Percentiles rank a stretch among this genome's conserved stretches.
Conservation (phyloP, 2,113 vertebrate genomes). For the Anhinga rufa region DNA sequence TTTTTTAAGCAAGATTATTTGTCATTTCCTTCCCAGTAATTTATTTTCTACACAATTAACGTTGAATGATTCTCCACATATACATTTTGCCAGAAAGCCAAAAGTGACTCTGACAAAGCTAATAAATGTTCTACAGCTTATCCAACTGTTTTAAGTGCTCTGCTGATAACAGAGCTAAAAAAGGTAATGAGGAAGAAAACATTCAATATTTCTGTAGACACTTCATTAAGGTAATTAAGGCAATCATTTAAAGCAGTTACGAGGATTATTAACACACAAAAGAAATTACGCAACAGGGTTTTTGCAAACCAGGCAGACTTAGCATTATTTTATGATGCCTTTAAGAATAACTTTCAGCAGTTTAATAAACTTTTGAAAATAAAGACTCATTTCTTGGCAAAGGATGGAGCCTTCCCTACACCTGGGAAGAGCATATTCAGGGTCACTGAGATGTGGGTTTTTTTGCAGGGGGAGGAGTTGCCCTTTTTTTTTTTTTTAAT, state of each 20-base stretch:
- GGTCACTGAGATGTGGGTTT: neutral
- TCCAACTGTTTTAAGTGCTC: neutral
- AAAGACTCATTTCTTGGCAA: neutral
- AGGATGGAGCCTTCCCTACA: neutral
- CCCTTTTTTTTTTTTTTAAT: neutral
- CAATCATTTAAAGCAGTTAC: neutral
- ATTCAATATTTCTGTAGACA: neutral
- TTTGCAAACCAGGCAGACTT: neutral
- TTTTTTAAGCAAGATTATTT: neutral
- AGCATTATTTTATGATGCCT: neutral
- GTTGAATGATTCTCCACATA: neutral
- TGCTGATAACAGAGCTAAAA: neutral
- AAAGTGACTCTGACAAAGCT: neutral
- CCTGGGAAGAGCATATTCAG: neutral
- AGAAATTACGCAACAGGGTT: neutral
- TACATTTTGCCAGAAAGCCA: neutral
- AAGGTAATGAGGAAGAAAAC: neutral
- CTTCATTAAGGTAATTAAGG: slow-evolving; percentile 48
- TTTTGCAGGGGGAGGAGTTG: neutral
- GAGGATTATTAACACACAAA: slow-evolving; percentile 20
- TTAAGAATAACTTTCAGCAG: neutral
- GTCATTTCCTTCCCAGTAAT: neutral
- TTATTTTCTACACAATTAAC: neutral
- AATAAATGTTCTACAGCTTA: neutral
- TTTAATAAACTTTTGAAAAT: neutral